These are phyloP conservation scores for Morelia viridis DNA, from an alignment of 2,797 vertebrate species.

Conservation along the genomic window DNA sequence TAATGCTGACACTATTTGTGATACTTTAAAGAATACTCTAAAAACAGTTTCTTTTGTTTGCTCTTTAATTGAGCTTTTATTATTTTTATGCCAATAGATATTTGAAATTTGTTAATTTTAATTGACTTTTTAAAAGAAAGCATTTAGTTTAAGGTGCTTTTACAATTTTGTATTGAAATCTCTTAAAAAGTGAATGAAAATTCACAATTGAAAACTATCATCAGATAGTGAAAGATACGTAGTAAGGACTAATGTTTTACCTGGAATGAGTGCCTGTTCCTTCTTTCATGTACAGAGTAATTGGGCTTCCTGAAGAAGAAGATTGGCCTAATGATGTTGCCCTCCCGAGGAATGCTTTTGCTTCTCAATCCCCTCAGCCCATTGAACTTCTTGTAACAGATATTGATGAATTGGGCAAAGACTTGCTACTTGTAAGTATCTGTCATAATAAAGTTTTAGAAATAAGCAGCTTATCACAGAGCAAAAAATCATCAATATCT, in stretches of 20 bases:
- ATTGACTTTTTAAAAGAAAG: neutral
- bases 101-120: neutral
- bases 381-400: slow-evolving; percentile 92
- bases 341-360: slow-evolving; percentile 92
- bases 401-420: slow-evolving; percentile 92
- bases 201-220: neutral
- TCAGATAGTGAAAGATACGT: neutral
- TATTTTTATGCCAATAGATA: neutral
- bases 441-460: neutral
- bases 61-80: neutral
- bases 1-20: neutral
- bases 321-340: slow-evolving; percentile 96
- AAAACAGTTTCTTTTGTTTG: neutral
- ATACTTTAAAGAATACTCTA: neutral
- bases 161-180: neutral
- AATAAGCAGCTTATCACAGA: neutral
- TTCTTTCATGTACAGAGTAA: slow-evolving; percentile 77
- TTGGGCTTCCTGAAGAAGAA: slow-evolving; percentile 91
- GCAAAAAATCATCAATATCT: neutral
- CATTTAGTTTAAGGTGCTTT: neutral
- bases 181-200: neutral
- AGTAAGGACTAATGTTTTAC: neutral
- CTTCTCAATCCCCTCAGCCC: slow-evolving; percentile 85
- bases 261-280: neutral
- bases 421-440: slow-evolving; percentile 87